These are phyloP conservation scores for Cherax destructor DNA, from an alignment of 1,140 invertebrate genomes.

Conservation along the genomic window DNA sequence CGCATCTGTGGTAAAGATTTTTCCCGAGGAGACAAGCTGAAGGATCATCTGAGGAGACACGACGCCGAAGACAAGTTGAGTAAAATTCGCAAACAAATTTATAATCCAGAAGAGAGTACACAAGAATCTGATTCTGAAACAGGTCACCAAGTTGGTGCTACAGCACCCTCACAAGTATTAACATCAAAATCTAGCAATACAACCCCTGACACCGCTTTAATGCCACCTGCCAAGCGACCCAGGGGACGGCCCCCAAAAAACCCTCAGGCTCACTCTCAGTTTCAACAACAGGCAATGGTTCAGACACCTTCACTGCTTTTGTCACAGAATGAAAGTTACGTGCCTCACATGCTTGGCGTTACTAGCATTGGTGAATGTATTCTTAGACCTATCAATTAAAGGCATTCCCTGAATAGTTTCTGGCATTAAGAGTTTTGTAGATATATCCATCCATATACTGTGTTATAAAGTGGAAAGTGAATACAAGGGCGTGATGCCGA, in stretches of 20 bases:
- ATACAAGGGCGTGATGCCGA: too few species aligned
- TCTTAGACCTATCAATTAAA: conserved; percentile 71
- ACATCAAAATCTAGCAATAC: conserved; percentile 47
- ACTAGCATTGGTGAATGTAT: conserved; percentile 71
- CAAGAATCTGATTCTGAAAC: conserved; percentile 14
- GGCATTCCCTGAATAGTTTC: background rate
- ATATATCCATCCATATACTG: background rate
- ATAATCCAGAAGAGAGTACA: conserved; percentile 56
- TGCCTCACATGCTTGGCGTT: conserved; percentile 70
- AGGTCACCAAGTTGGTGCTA: background rate
- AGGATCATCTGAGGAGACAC: conserved; percentile 68
- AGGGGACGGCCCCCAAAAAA: conserved; percentile 43
- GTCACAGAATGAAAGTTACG: conserved; percentile 50
- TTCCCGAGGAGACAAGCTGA: conserved; percentile 71
- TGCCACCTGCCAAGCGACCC: conserved; percentile 57
- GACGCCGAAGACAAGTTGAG: conserved; percentile 70
- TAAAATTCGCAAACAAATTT: conserved; percentile 70
- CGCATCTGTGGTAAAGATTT: conserved; percentile 70
- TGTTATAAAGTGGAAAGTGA: background rate
- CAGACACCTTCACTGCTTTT: conserved; percentile 43
- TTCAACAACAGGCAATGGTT: conserved; percentile 50
- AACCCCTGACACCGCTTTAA: conserved; percentile 22
- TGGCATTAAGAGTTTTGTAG: background rate
- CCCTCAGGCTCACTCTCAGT: conserved; percentile 36
- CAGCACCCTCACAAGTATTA: conserved; percentile 28